A percentile compares a stretch with the other conserved stretches of the same genome.
phyloP scores from a whole-genome alignment of 2,888 invertebrate genomes.

The Cistogaster globosa region DNA sequence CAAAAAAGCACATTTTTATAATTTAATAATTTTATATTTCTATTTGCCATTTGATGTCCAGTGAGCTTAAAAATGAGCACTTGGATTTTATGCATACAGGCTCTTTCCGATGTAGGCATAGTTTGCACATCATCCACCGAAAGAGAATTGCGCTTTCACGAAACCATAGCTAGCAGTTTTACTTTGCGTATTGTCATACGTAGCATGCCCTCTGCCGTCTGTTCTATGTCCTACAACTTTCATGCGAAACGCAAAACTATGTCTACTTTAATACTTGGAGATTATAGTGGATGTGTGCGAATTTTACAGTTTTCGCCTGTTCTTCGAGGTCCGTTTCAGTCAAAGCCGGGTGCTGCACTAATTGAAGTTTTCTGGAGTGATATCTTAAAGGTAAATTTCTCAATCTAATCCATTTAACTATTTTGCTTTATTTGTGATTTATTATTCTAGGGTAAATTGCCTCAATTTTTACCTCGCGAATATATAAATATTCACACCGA shows the following conservation, averaged over 20 bases:
- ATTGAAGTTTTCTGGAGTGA: constrained; percentile 86
- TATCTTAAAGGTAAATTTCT: constrained; percentile 83
- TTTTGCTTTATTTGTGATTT: not conserved
- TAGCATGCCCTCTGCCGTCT: constrained; percentile 83
- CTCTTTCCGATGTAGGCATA: constrained; percentile 90
- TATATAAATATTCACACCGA: constrained; percentile 86
- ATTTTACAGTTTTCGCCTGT: constrained; percentile 86
- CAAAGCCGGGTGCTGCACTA: constrained; percentile 86
- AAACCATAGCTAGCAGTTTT: constrained; percentile 89
- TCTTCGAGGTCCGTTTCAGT: constrained; percentile 88
- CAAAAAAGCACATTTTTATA: too few relatives aligned
- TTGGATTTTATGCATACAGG: constrained; percentile 89
- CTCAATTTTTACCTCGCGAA: constrained; percentile 84
- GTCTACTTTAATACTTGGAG: constrained; percentile 87
- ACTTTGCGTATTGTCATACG: constrained; percentile 88
- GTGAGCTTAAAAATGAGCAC: constrained; percentile 86
- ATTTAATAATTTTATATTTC: too few relatives aligned
- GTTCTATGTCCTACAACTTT: constrained; percentile 79
- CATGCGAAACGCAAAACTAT: constrained; percentile 74
- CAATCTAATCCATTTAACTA: not conserved
- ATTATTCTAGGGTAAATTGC: constrained; percentile 82
- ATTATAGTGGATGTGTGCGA: constrained; percentile 88
- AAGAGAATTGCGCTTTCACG: constrained; percentile 91
- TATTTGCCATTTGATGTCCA: constrained; percentile 78
- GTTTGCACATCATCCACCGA: constrained; percentile 91